Evolutionary conservation across 2,888 invertebrate genomes (phyloP).

Genomic region (Pediacus dermestoides): DNA sequence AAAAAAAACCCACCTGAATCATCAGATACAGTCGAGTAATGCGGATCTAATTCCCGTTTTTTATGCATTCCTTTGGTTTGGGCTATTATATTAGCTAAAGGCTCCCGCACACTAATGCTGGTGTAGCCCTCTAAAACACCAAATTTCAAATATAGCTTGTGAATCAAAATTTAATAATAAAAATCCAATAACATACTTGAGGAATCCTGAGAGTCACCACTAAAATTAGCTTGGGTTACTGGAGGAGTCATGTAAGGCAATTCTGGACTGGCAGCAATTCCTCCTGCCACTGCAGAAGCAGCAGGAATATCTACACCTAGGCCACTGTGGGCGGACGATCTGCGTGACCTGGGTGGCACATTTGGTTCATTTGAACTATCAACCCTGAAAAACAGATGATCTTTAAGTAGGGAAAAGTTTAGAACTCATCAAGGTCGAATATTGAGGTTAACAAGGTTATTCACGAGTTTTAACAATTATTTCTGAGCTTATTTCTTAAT

Average conservation of each 20-base stretch:
- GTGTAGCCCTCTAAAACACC: constrained; percentile 77
- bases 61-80: constrained; percentile 55
- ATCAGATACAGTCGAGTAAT: constrained; percentile 88
- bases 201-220: constrained; percentile 88
- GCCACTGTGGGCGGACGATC: constrained; percentile 52
- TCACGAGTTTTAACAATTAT: too few species aligned
- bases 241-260: constrained; percentile 87
- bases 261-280: constrained; percentile 82
- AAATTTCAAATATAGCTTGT: constrained; percentile 15
- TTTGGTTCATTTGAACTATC: constrained; percentile 42
- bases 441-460: too few species aligned
- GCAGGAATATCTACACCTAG: constrained; percentile 68
- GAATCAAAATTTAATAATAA: background rate
- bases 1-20: constrained; percentile 66
- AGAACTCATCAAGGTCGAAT: too few species aligned
- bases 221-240: constrained; percentile 64
- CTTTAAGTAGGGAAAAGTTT: too few species aligned
- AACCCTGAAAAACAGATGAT: constrained; percentile 17
- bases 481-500: too few species aligned
- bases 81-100: constrained; percentile 73
- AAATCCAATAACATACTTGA: constrained; percentile 59
- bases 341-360: constrained; percentile 53
- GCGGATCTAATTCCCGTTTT: constrained; percentile 57
- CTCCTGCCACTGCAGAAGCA: constrained; percentile 82
- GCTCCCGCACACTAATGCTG: constrained; percentile 86